phyloP scores from a whole-genome alignment of 1,140 invertebrate species.

The Scaptomyza pallida region DNA sequence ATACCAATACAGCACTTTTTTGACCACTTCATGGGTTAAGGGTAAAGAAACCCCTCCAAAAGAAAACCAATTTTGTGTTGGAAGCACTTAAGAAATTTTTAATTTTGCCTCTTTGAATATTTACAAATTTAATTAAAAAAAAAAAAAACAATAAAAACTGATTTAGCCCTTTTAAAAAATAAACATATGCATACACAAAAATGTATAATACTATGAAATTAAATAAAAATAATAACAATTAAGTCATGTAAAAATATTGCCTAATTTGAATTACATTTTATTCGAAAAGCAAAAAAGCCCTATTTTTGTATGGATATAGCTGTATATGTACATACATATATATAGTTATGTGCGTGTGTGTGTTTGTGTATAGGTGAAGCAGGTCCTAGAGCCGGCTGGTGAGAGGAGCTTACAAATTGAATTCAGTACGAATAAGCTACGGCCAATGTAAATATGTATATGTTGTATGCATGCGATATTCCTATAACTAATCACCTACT shows the following conservation, averaged over 20 bases:
- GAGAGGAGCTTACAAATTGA: constrained; percentile 60
- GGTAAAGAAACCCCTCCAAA: no score
- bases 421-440: constrained; percentile 75
- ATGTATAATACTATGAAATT: constrained; percentile 33
- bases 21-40: no score
- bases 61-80: constrained; percentile 23
- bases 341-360: constrained; percentile 27
- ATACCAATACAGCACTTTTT: no score
- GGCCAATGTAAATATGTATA: constrained; percentile 49
- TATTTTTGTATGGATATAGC: no score
- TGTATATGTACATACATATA: constrained; percentile 24
- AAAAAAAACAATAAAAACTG: no score
- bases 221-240: not conserved
- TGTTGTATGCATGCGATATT: constrained; percentile 6
- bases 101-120: constrained; percentile 62
- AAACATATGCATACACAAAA: constrained; percentile 21
- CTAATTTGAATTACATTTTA: not conserved
- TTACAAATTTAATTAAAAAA: constrained; percentile 51
- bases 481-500: constrained; percentile 9
- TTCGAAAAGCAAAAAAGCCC: constrained; percentile 7
- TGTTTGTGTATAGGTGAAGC: constrained; percentile 9
- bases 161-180: constrained; percentile 31
- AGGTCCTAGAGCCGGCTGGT: not conserved
- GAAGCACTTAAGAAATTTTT: constrained; percentile 70
- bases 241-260: no score